These are phyloP conservation scores for Heliconius erato DNA, from an alignment of 2,888 invertebrate genomes.

Conservation along the genomic window DNA sequence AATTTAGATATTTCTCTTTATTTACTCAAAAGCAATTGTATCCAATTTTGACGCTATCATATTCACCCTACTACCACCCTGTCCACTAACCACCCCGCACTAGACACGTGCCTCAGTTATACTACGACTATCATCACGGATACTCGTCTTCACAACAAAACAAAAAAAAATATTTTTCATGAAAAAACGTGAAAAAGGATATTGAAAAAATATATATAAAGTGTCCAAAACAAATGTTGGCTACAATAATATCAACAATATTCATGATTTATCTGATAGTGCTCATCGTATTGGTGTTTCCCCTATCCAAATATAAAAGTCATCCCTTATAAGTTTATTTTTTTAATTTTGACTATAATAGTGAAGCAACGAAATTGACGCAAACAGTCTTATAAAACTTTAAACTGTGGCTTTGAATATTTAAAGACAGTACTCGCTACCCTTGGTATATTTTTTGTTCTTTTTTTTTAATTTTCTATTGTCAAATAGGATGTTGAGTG, in stretches of 20 bases:
- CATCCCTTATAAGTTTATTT: constrained; percentile 38
- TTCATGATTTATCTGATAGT: constrained; percentile 77
- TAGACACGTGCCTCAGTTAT: constrained; percentile 61
- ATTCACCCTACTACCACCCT: constrained; percentile 44
- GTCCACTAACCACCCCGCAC: constrained; percentile 46
- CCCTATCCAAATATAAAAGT: constrained; percentile 74
- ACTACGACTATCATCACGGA: constrained; percentile 55
- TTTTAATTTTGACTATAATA: not conserved
- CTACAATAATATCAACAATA: constrained; percentile 68
- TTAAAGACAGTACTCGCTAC: not conserved
- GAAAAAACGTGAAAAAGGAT: not conserved
- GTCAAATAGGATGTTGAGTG: not conserved
- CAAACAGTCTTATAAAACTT: not conserved
- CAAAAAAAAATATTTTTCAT: not conserved
- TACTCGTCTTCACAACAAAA: constrained; percentile 52
- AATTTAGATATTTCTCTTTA: not conserved
- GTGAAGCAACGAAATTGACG: not conserved
- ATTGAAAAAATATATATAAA: not conserved
- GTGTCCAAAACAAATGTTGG: constrained; percentile 60
- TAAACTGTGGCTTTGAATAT: not conserved
- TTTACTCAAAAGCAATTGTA: constrained; percentile 9
- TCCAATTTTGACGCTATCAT: not conserved
- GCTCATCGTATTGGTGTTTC: constrained; percentile 73
- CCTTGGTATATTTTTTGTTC: not conserved
- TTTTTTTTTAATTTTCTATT: not conserved